Evolutionary conservation across 2,888 invertebrate species (phyloP), one percentile per base, ranked within the genome.

Genomic region (Odontocerum albicorne): DNA sequence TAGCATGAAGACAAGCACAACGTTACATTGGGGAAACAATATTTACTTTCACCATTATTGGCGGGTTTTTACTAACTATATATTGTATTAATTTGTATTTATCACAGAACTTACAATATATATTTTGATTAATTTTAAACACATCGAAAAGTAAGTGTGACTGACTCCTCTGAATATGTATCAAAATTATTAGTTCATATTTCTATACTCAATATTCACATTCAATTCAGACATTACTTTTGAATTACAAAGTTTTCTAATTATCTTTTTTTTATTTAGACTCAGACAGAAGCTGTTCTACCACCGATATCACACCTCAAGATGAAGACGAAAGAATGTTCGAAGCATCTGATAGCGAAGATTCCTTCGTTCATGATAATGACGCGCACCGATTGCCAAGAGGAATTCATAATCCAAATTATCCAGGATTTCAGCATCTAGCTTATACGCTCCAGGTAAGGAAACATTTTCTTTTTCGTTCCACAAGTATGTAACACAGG

Each of bases 331-430:
- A 81, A 67, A 72, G 73, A 62, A 72, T 72, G 56, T 81, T 81
- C 67, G 81, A 81, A 62, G 71, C 78, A 59, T 81, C 82, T 45
- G 82, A 83, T 64, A 72, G 75, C 62, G 77, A 77, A 72, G 77
- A 78, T 64, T 76, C 75, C 71, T 51, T 75, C 74, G 61, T 74
- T 74, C 59, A 75, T 73, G 65, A 59, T 35, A 45, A 33, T 44
- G 56, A 56, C 31, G 35, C 38, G 3, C 55, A 56, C 44, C 55
- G 42, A n/a, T 74, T 79, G 66, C 83, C 83, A 50, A 79, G 86
- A 63, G 88, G 90, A 62, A 89, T 90, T 64, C 85, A 88, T 65
- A 90, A 90, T 74, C 90, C 90, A 45, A 90, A 90, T 72, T 90
- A 90, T 73, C 87, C 90, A 16, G 90, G 90, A 52, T 90, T 90